Base-by-base conservation (phyloP, 2,888 invertebrate genomes). In the Hemithea aestivaria region DNA sequence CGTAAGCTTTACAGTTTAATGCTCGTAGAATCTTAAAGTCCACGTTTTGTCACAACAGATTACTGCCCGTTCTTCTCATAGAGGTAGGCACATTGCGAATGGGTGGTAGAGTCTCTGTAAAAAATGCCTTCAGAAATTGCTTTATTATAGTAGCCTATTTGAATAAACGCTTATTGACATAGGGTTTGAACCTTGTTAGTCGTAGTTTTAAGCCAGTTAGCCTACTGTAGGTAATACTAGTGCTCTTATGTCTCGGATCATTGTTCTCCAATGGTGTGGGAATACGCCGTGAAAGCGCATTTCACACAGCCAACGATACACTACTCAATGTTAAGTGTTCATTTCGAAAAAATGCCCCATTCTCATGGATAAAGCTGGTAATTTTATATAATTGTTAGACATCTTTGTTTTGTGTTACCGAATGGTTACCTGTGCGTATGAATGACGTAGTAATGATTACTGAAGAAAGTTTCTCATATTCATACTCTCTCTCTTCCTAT, bases 271-370 rank as follows among this genome's bases (percentile, higher is more conserved):
- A 73, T 73, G 66, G 71, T 71, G 56, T 80, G 79, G 67, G 81
- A 81, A 79, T 62, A 61, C 48, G 53, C 55, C 69, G 83, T 68
- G 84, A 85, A 85, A 85, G 84, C 83, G 75, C 64, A 81, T 82
- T 82, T 73, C 81, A 74, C 66, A 61, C 56, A 44, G 56, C 56
- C 61, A 62, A 56, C 61, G 59, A 55, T 63, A 62, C 49, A 52
- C 53, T 44, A 53, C 55, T 66, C 61, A 61, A 62, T 64, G 67
- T 53, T 52, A 58, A 62, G 64, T 62, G 64, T 56, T 56, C 58
- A 57, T 66, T 64, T 60, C 40, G 40, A 51, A 60, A 62, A 65
- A 61, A 58, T 52, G 48, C 47, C 51, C 35, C 50, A 53, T 61
- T 56, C 71, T 65, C 66, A 66, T 58, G 54, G 48, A 51, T 51